A percentile compares a stretch with the other conserved stretches of the same genome.
phyloP scores from a whole-genome alignment of 2,888 invertebrate genomes.

The Yponomeuta malinellus region DNA sequence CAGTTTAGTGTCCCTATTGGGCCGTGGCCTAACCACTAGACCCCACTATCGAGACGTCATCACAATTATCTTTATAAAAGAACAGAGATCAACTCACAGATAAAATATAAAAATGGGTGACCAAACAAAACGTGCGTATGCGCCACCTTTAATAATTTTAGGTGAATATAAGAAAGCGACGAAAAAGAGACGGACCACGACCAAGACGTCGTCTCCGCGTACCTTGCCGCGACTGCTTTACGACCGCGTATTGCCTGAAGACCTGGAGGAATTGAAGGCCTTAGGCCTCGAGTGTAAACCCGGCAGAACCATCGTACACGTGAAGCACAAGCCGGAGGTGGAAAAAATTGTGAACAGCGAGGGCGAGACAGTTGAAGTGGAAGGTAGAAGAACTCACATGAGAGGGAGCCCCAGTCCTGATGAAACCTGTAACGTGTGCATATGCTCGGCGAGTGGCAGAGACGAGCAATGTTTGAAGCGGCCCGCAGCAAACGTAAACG shows the following conservation, averaged over 20 bases:
- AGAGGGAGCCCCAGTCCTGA: conserved; percentile 30
- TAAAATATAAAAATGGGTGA: too few species aligned
- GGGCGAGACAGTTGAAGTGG: neutral
- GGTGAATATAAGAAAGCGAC: neutral
- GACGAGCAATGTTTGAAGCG: conserved; percentile 49
- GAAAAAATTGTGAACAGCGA: neutral
- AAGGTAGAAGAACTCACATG: conserved; percentile 39
- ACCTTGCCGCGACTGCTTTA: neutral
- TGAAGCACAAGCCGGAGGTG: conserved; percentile 22
- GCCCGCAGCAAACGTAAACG: conserved; percentile 52
- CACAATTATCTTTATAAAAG: too few species aligned
- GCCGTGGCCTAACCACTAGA: too few species aligned
- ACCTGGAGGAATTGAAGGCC: conserved; percentile 22
- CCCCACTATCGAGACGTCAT: too few species aligned
- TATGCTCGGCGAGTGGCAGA: conserved; percentile 50
- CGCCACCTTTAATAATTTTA: neutral
- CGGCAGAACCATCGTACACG: conserved; percentile 48
- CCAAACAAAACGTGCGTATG: neutral
- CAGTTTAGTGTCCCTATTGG: too few species aligned
- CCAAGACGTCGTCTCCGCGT: neutral
- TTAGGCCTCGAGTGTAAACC: conserved; percentile 44
- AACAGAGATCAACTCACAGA: too few species aligned
- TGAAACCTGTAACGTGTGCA: conserved; percentile 47
- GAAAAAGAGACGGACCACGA: neutral
- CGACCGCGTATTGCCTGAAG: neutral